Evolutionary conservation across 1,140 invertebrate species (phyloP), one percentile per base, ranked within the genome.

Genomic region (Drosophila lacertosa): DNA sequence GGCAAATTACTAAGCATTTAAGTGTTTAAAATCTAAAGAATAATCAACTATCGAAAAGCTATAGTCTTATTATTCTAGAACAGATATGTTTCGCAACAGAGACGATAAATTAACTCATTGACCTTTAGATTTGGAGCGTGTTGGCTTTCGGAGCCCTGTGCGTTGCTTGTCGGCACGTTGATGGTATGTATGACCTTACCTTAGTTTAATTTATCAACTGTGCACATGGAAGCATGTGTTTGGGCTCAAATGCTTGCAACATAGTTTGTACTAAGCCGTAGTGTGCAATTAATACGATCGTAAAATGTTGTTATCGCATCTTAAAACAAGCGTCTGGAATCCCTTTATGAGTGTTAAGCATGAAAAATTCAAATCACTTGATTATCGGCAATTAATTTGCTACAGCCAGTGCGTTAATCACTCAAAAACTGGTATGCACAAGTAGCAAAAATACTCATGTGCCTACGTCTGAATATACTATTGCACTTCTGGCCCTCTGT

Each of bases 291-390:
- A 84, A 71, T 75, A 70, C 47, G 62, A 35, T 39, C 71, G 84
- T 79, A 84, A 84, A 78, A 79, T 79, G 54, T 60, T 75, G 58
- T 71, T 71, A 59, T 67, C 44, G 57, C 65, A 51, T 77, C 42
- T 66, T 74, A 58, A 67, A 55, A 51, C 24, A 24, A 44, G 60
- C 39, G 48, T 24, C 11, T 35, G 37, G 22, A 70, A 76, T 48
- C 64, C 59, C 68, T 74, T 82, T 53, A 66, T 64, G 74, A 82
- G 63, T 58, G 29, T 16, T 60, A 53, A 20, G 70, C 80, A 84
- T 84, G 75, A 79, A 83, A 79, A 79, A 73, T 83, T 84, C 66
- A 84, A 83, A 83, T 83, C 80, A 79, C 80, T 83, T 83, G 72
- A 84, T 83, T 83, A 76, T 76, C 65, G 76, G 72, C 80, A 83